These are phyloP conservation scores for Drosophila parthenogenetica DNA, from an alignment of 2,888 invertebrate species.

Conservation along the genomic window DNA sequence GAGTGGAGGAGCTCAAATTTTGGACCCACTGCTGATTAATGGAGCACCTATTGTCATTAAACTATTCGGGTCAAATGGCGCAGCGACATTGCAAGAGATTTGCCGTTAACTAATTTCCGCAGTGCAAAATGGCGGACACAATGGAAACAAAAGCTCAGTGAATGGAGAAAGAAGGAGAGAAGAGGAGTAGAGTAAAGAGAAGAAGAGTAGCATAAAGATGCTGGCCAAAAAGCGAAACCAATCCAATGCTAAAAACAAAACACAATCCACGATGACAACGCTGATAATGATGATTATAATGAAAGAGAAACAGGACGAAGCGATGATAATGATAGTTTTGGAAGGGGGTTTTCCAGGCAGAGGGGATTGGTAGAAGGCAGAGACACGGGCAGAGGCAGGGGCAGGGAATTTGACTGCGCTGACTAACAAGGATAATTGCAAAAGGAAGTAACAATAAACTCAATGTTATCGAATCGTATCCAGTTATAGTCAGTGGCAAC, in stretches of 20 bases:
- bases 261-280: conserved; percentile 24
- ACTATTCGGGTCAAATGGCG: conserved; percentile 28
- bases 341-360: neutral
- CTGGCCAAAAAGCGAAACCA: conserved; percentile 33
- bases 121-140: conserved; percentile 21
- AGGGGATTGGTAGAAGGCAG: too few relatives aligned
- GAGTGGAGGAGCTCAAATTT: neutral
- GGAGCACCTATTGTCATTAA: conserved; percentile 51
- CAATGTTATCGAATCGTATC: conserved; percentile 71
- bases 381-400: too few relatives aligned
- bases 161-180: neutral
- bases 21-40: conserved; percentile 46
- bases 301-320: neutral
- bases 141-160: neutral
- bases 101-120: conserved; percentile 54
- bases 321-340: conserved; percentile 41
- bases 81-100: conserved; percentile 37
- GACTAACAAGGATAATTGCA: conserved; percentile 78
- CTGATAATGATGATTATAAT: conserved; percentile 20
- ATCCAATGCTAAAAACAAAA: conserved; percentile 38
- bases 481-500: conserved; percentile 32
- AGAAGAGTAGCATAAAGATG: neutral
- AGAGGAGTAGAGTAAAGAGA: neutral
- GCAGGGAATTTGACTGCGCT: conserved; percentile 43
- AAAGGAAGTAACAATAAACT: conserved; percentile 78